Base-by-base conservation (phyloP, 2,113 vertebrate species). In the Bos taurus region DNA sequence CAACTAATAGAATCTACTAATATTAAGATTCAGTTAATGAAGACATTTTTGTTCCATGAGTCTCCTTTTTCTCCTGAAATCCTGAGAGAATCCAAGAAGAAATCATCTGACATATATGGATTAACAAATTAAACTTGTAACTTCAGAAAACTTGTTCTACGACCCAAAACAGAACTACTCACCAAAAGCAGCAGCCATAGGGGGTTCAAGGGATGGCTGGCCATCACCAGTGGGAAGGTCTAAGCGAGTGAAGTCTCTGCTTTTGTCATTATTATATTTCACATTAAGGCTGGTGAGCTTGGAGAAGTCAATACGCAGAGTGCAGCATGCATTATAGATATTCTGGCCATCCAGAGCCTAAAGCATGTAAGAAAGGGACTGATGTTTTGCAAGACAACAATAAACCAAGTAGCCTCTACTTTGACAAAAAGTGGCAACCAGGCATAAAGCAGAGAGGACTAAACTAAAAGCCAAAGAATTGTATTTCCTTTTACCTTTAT, bases 181-280 rank as follows among this genome's bases (percentile, higher is more conserved):
- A 99, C 99, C 99, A 98, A 98, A 99, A 82, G 98, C 90, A 90
- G 98, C 25, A 95, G 98, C 78, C 98, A 99, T 88, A 7, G 97
- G 59, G 62, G 98, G 93, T 50, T 99, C 99, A 91, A 98, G 12
- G 1, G 98, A 60, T 74, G 97, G 98, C 5, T 98, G 99, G 67
- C 98, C 97, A 94, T 99, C 98, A 90, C 99, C 99, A 98, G 97
- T 98, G 89, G 99, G 99, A 98, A 99, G 99, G 97, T 99, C 99
- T 97, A 97, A 23, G 28, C 99, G 99, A 95, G 99, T 99, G 97
- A 99, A 99, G 95, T 99, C 99, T 98, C 99, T 98, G 33, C 99
- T 99, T 98, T 99, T 99, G 71, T 99, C 99, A 92, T 99, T 99
- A 98, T 99, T 99, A 94, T 99, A 99, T 95, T 99, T 99, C 96